These are phyloP conservation scores for Scophthalmus maximus DNA, from an alignment of 2,113 vertebrate genomes.

Conservation along the genomic window DNA sequence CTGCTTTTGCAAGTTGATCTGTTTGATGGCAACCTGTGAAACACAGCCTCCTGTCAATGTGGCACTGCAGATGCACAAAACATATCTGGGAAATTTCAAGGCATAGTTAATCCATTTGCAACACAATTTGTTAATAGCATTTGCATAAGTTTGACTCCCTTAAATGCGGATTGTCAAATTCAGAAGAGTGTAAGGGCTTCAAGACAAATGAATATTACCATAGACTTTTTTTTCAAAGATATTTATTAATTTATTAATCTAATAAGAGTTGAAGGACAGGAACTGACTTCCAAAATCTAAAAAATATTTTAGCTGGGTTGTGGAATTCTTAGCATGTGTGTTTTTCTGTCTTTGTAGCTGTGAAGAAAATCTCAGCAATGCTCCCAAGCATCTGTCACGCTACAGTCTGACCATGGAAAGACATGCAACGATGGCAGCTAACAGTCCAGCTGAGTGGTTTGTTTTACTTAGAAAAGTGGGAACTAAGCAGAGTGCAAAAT, in stretches of 20 bases:
- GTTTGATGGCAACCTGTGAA: conserved; percentile 95
- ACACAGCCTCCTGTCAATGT: conserved; percentile 22
- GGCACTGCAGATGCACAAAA: background rate
- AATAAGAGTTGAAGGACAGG: too few relatives aligned
- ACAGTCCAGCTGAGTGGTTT: background rate
- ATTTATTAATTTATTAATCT: too few relatives aligned
- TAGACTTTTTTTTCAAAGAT: too few relatives aligned
- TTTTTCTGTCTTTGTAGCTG: too few relatives aligned
- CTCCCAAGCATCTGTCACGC: background rate
- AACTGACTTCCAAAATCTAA: too few relatives aligned
- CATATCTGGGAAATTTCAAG: too few relatives aligned
- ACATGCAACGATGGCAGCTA: background rate
- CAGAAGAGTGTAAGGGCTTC: background rate
- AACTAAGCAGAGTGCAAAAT: background rate
- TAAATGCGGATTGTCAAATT: background rate
- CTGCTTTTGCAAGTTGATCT: conserved; percentile 98
- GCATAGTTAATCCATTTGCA: too few relatives aligned
- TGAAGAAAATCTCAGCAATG: background rate
- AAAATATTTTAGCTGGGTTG: too few relatives aligned
- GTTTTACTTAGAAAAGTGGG: background rate
- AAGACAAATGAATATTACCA: background rate
- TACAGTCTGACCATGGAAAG: background rate
- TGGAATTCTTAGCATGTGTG: too few relatives aligned
- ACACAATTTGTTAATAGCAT: background rate
- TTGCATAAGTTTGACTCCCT: background rate